Conservation (phyloP, 2,113 vertebrate species). For the Labrus mixtus region DNA sequence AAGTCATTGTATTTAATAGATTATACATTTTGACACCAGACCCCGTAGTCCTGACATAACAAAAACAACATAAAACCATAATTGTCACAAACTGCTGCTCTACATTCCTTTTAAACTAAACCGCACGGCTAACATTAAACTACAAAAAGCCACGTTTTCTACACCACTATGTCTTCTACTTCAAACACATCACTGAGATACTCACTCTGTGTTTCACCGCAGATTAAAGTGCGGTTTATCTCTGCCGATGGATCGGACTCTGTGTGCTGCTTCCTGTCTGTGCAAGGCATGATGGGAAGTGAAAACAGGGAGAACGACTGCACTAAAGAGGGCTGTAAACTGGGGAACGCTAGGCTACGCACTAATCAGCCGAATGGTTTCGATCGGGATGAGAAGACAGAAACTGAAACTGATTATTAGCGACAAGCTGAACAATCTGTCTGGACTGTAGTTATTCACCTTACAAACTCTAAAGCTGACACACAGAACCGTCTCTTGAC, state of each 20-base stretch:
- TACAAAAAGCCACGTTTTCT: neutral
- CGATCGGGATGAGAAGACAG: slow-evolving; percentile 17
- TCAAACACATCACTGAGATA: slow-evolving; percentile 19
- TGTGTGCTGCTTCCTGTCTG: slow-evolving; percentile 60
- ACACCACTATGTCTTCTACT: slow-evolving; percentile 10
- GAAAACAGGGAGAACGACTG: slow-evolving; percentile 72
- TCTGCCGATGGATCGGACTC: slow-evolving; percentile 28
- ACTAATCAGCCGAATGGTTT: slow-evolving; percentile 62
- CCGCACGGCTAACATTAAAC: neutral
- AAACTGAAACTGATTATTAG: slow-evolving; percentile 32
- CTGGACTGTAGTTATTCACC: neutral
- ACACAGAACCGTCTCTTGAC: neutral
- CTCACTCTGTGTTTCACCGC: slow-evolving; percentile 63
- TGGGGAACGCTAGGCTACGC: slow-evolving; percentile 78
- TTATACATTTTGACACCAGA: too few relatives aligned
- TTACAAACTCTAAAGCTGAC: neutral
- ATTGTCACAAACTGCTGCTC: neutral
- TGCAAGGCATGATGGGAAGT: slow-evolving; percentile 40
- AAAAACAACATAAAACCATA: too few relatives aligned
- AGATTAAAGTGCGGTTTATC: slow-evolving; percentile 11
- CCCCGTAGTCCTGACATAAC: neutral
- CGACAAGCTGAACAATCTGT: neutral
- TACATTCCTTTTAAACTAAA: neutral
- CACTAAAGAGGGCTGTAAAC: slow-evolving; percentile 78
- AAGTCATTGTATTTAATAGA: too few relatives aligned